These are phyloP conservation scores for Atrina japonica DNA, from an alignment of 2,888 invertebrate species.

Conservation along the genomic window DNA sequence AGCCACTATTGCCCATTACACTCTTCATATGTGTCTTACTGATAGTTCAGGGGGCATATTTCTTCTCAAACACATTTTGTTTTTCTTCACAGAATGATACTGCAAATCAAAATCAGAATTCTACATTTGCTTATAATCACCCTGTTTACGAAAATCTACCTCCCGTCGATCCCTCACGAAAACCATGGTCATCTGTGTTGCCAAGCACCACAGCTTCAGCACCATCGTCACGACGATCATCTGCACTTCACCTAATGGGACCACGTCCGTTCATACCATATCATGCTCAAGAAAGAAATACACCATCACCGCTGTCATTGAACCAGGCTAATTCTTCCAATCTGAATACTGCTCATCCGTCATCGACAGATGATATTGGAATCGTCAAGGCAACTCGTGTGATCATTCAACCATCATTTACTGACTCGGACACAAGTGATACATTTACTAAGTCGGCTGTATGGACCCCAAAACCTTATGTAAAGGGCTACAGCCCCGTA, in stretches of 20 bases:
- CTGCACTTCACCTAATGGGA: constrained; percentile 64
- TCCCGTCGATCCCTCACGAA: constrained; percentile 35
- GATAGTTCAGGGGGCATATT: no score
- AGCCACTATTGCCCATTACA: no score
- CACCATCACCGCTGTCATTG: constrained; percentile 15
- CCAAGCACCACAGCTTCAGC: constrained; percentile 46
- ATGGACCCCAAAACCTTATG: constrained; percentile 65
- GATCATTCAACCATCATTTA: constrained; percentile 38
- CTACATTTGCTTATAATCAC: constrained; percentile 21
- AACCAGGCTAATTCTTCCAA: constrained; percentile 11
- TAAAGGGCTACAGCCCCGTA: constrained; percentile 29
- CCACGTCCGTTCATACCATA: constrained; percentile 71
- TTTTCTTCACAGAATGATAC: constrained; percentile 16
- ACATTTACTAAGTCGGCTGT: constrained; percentile 6
- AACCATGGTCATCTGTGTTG: constrained; percentile 52
- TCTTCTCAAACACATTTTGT: no score
- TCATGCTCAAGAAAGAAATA: constrained; percentile 28
- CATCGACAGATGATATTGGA: constrained; percentile 26
- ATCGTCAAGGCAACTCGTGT: constrained; percentile 43
- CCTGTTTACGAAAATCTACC: constrained; percentile 73
- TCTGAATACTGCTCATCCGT: constrained; percentile 19
- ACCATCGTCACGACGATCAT: constrained; percentile 60
- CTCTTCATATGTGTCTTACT: no score
- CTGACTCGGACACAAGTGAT: constrained; percentile 7
- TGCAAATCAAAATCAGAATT: not conserved